Percentiles rank a stretch among this genome's conserved stretches.
phyloP scores from a whole-genome alignment of 2,113 vertebrate genomes.

The Montifringilla adamsi region DNA sequence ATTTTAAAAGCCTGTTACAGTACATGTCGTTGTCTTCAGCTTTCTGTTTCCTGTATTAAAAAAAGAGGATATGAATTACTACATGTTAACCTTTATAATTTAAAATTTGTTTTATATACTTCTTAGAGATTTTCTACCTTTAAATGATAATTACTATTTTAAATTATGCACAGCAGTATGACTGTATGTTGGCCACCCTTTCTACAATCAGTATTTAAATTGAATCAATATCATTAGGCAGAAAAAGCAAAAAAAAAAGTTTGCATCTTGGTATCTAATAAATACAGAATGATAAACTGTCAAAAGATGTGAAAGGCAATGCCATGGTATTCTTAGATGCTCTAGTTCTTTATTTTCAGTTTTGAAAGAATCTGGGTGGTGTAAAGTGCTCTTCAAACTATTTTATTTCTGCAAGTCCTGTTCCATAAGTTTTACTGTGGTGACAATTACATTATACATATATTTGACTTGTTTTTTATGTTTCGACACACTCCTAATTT shows the following conservation, averaged over 20 bases:
- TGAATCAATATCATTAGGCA: not conserved
- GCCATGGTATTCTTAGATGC: not conserved
- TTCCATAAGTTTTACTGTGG: not conserved
- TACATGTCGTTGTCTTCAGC: conserved; percentile 83
- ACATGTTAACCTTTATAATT: not conserved
- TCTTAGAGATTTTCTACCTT: not conserved
- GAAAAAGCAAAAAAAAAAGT: not conserved
- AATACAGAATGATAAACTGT: not conserved
- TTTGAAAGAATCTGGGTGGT: not conserved
- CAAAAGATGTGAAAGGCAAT: not conserved
- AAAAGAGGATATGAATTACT: not conserved
- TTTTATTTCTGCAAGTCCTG: not conserved
- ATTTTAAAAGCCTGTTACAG: conserved; percentile 72
- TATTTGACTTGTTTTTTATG: not conserved
- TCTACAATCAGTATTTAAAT: not conserved
- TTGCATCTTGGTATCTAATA: not conserved
- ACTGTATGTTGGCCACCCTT: not conserved
- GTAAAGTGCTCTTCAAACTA: not conserved
- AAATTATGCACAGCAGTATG: not conserved
- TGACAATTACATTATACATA: not conserved
- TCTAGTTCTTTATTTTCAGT: not conserved
- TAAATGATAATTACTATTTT: not conserved
- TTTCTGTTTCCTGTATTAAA: conserved; percentile 87
- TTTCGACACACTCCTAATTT: not conserved
- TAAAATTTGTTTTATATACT: not conserved